Conservation (phyloP, 2,113 vertebrate genomes). For the Salminus brasiliensis region DNA sequence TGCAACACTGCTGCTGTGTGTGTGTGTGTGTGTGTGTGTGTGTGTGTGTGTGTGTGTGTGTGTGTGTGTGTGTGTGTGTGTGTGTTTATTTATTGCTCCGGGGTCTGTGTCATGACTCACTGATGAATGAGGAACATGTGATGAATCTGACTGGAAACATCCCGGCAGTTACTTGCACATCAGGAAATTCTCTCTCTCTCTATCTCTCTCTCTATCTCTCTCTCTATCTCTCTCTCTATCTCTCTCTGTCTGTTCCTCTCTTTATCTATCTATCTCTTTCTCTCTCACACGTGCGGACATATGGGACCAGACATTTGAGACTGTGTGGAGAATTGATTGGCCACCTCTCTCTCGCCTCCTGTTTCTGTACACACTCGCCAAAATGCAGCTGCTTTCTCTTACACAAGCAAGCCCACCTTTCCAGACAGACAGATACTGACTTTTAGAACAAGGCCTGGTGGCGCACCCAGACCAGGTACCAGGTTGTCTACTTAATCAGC, state of each 20-base stretch:
- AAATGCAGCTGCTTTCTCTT: constrained; percentile 16
- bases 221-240: background rate
- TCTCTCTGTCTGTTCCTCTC: background rate
- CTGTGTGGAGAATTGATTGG: constrained; percentile 42
- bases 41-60: background rate
- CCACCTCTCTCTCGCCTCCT: background rate
- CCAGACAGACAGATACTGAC: background rate
- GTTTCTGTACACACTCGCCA: background rate
- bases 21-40: too few species aligned
- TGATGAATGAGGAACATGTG: constrained; percentile 68
- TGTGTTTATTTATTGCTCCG: constrained; percentile 45
- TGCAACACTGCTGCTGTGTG: background rate
- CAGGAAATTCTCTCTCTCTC: constrained; percentile 56
- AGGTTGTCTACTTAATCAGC: background rate
- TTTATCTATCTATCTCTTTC: background rate
- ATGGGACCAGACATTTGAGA: constrained; percentile 39
- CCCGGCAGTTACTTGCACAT: constrained; percentile 65
- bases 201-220: constrained; percentile 14
- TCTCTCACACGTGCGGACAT: background rate
- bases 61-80: background rate
- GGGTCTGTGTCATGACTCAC: constrained; percentile 68
- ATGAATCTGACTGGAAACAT: constrained; percentile 60
- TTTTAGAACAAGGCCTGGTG: background rate
- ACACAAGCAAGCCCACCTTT: background rate
- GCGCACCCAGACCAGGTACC: too few species aligned